Percentiles rank a stretch among this genome's conserved stretches.
Conservation (phyloP, 2,113 vertebrate genomes). For the Burhinus oedicnemus region DNA sequence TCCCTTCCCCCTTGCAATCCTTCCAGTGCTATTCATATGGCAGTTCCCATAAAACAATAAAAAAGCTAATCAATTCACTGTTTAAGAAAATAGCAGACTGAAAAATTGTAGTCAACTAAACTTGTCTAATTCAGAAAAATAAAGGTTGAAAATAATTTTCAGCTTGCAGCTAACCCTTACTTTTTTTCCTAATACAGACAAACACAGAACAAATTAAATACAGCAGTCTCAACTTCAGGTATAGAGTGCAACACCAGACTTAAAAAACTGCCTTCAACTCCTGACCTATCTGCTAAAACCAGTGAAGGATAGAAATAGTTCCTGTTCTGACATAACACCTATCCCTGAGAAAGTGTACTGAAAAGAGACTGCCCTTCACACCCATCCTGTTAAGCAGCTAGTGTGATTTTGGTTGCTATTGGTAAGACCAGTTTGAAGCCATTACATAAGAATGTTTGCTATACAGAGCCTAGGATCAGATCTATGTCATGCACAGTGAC, state of each 20-base stretch:
- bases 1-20: not conserved
- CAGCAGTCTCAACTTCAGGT: not conserved
- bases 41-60: constrained; percentile 10
- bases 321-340: not conserved
- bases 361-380: constrained; percentile 24
- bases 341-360: not conserved
- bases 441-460: not conserved
- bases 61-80: constrained; percentile 42
- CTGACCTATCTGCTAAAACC: constrained; percentile 34
- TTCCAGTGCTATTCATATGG: constrained; percentile 21
- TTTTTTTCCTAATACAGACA: not conserved
- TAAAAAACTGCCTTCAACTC: not conserved
- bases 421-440: not conserved
- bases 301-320: not conserved
- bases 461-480: not conserved
- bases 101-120: constrained; percentile 2
- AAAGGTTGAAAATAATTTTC: constrained; percentile 1
- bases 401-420: not conserved
- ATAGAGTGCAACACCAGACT: not conserved
- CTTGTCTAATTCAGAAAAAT: not conserved
- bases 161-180: not conserved
- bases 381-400: not conserved
- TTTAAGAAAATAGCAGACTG: constrained; percentile 19
- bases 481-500: not conserved
- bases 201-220: not conserved